Conservation (phyloP, 1,140 invertebrate genomes). For the Atta cephalotes region DNA sequence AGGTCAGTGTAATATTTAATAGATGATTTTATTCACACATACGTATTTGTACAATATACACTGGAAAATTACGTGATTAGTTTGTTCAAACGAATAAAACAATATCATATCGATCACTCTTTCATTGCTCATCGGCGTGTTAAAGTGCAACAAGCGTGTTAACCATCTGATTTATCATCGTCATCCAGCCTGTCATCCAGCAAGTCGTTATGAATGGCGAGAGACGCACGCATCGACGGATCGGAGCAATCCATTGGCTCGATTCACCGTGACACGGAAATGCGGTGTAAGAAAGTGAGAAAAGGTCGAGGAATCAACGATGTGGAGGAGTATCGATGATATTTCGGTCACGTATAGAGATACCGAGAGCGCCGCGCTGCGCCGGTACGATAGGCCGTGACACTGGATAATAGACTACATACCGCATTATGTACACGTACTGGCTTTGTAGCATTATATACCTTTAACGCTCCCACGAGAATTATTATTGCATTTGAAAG, state of each 20-base stretch:
- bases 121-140: slow-evolving; percentile 36
- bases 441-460: slow-evolving; percentile 38
- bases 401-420: slow-evolving; percentile 67
- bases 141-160: slow-evolving; percentile 48
- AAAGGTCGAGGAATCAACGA: slow-evolving; percentile 50
- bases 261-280: slow-evolving; percentile 42
- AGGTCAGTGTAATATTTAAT: background rate
- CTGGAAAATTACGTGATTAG: background rate
- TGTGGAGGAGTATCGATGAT: slow-evolving; percentile 56
- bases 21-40: background rate
- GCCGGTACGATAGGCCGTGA: slow-evolving; percentile 40
- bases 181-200: background rate
- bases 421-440: slow-evolving; percentile 65
- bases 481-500: slow-evolving; percentile 63
- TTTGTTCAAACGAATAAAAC: slow-evolving; percentile 16
- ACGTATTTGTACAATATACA: too few species aligned
- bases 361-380: slow-evolving; percentile 5
- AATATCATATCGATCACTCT: slow-evolving; percentile 49
- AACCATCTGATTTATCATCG: slow-evolving; percentile 44
- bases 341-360: slow-evolving; percentile 71
- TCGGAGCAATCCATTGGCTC: slow-evolving; percentile 21
- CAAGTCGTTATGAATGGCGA: background rate
- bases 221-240: slow-evolving; percentile 5
- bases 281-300: slow-evolving; percentile 45
- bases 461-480: slow-evolving; percentile 54